Percentiles rank a stretch among this genome's conserved stretches.
These are phyloP conservation scores for Gymnogyps californianus DNA, from an alignment of 2,113 vertebrate species.

Conservation along the genomic window DNA sequence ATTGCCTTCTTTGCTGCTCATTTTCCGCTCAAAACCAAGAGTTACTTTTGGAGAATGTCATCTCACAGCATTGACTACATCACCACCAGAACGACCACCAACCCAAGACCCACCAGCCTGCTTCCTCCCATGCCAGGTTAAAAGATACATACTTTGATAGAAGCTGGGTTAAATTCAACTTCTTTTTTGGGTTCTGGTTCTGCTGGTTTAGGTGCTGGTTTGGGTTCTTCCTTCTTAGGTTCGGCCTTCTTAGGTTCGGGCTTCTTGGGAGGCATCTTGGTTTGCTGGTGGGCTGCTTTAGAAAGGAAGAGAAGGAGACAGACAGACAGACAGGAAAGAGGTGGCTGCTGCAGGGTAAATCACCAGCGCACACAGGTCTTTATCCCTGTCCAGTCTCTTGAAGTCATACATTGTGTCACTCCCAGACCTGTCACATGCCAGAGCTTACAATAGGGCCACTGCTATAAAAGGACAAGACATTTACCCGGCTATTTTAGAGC, in stretches of 20 bases:
- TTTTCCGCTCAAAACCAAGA: background rate
- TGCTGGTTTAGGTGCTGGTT: slow-evolving; percentile 76
- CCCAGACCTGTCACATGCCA: slow-evolving; percentile 53
- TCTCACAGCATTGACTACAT: fast-evolving
- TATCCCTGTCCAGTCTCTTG: slow-evolving; percentile 70
- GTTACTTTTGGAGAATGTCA: background rate
- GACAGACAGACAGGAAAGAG: background rate
- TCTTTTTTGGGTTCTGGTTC: slow-evolving; percentile 77
- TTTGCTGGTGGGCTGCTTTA: background rate
- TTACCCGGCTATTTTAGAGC: slow-evolving; percentile 87
- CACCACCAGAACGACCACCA: background rate
- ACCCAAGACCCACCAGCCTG: background rate
- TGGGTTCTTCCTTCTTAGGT: slow-evolving; percentile 87
- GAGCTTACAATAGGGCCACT: slow-evolving; percentile 73
- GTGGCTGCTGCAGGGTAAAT: background rate
- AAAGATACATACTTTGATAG: slow-evolving; percentile 78
- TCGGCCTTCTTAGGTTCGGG: slow-evolving; percentile 80
- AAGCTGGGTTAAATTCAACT: slow-evolving; percentile 81
- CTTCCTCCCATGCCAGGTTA: no score
- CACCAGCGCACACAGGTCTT: slow-evolving; percentile 51
- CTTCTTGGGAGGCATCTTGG: slow-evolving; percentile 88
- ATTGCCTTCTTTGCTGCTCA: background rate
- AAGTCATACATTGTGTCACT: slow-evolving; percentile 59
- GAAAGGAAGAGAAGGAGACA: background rate
- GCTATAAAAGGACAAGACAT: slow-evolving; percentile 88